Evolutionary conservation across 2,797 vertebrate genomes (phyloP), one percentile per base, ranked within the genome.

Genomic region (Apogon talboti): DNA sequence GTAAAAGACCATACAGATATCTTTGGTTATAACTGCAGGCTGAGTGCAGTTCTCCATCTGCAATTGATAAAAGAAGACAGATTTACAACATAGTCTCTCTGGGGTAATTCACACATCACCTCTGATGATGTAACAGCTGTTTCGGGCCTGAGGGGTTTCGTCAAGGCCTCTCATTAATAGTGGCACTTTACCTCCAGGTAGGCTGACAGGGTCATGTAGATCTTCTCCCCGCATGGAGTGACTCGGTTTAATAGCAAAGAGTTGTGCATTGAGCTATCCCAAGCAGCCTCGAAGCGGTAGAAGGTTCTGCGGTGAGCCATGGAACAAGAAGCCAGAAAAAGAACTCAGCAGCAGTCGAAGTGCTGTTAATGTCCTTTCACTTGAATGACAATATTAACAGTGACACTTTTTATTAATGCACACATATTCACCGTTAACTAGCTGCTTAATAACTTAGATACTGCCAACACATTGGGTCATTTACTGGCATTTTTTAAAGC

Each of bases 241-340:
- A 99, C 98, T 12, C 98, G 93, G 89, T 99, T 99, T 54, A 99
- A 93, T 53, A 98, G 93, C 67, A 99, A 88, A 0, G 97, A 98
- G 91, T 99, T 99, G 94, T 99, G 98, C 96, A 99, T 98, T 84
- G 97, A 98, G 86, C 97, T 99, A 63, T 99, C 98, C 97, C 98
- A 99, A 11, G 97, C 96, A 0, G 97, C 91, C 82, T 98, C 96
- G 13, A 99, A 98, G 67, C 95, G 97, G 88, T 94, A 99, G 85
- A 99, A 99, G 14, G 95, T 98, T 92, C 97, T 99, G 88, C 56
- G 46, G 38, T 58, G 30, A 59, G 71, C 37, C 52, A n/a, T 48
- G 69, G 15, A 30, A 71, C 19, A 56, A 49, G 9, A 44, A 76
- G 60, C 51, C 47, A 69, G 15, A 64, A 44, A 72, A 12, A 40